Base-by-base conservation (phyloP, 92 coral and sea anemone genomes). In the Actinostola sp. region DNA sequence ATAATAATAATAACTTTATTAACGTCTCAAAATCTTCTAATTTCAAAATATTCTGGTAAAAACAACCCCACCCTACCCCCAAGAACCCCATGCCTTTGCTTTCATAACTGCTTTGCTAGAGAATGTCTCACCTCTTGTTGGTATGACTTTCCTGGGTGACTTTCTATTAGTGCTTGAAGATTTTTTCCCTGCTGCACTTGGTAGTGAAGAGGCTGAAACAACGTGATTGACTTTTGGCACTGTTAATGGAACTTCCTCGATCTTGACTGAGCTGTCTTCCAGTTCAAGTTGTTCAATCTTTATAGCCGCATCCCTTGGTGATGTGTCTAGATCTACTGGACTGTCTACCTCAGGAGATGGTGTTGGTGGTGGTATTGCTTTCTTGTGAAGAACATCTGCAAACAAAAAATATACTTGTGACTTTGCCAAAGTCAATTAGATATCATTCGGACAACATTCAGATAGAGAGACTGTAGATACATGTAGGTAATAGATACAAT, bases 61-160 rank as follows among this genome's bases (percentile, higher is more conserved):
- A 36, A 36, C 42, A 36, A 24, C n/a, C n/a, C n/a, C n/a, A n/a
- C n/a, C n/a, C 12, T 38, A 63, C 26, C 20, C 12, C 45, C 45
- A 39, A 39, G 7, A 39, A 39, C 45, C 14, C 8, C 7, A 7
- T 39, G 14, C 45, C 45, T 14, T 7, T 7, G 14, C 45, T 14
- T 39, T 39, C 14, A 39, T 39, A 7, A 39, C 7, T 14, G 14
- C 45, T 7, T n/a, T n/a, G n/a, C n/a, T n/a, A n/a, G n/a, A n/a
- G n/a, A n/a, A n/a, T n/a, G n/a, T n/a, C 74, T 78, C 45, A 93
- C 98, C 98, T 91, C 97, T 82, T 69, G 98, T 94, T 9, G 97
- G 94, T 4, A 88, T 70, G 43, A 86, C 75, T 33, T 94, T 94
- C 66, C 98, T 85, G 1, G 98, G 98, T 26, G 97, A 88, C 65